These are phyloP conservation scores for Chiroxiphia lanceolata DNA, from an alignment of 2,797 vertebrate species.

Conservation along the genomic window DNA sequence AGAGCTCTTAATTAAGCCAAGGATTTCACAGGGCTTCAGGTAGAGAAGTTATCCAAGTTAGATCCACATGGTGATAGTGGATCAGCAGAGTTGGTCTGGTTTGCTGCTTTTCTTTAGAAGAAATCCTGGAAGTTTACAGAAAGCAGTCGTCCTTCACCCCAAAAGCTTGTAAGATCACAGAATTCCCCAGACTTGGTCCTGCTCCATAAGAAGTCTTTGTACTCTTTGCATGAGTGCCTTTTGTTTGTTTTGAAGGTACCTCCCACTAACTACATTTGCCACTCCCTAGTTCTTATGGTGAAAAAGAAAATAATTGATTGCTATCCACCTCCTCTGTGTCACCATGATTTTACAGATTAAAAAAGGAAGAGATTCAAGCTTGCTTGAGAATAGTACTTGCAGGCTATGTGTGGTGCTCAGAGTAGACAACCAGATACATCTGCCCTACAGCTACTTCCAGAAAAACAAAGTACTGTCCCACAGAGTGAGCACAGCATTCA, in stretches of 20 bases:
- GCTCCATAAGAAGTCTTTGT: background rate
- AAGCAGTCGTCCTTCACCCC: background rate
- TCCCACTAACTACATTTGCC: background rate
- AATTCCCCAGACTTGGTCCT: background rate
- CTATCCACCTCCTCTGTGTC: background rate
- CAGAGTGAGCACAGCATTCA: background rate
- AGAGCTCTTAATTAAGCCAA: background rate
- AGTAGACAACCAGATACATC: background rate
- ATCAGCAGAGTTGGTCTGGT: background rate
- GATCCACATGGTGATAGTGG: background rate
- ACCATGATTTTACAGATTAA: slow-evolving; percentile 1
- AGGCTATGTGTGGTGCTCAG: background rate
- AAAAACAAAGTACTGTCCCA: background rate
- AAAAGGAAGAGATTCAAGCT: background rate
- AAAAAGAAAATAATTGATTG: background rate
- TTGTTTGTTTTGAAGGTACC: background rate
- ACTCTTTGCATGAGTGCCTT: background rate
- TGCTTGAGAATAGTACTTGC: background rate
- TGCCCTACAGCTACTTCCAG: background rate
- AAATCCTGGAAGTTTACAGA: background rate
- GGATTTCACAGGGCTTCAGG: background rate
- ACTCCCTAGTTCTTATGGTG: background rate
- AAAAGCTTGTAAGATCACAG: background rate
- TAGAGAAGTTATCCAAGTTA: background rate
- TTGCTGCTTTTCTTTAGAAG: background rate